Evolutionary conservation across 2,797 vertebrate species (phyloP), one percentile per base, ranked within the genome.

Genomic region (Channallabes apus): DNA sequence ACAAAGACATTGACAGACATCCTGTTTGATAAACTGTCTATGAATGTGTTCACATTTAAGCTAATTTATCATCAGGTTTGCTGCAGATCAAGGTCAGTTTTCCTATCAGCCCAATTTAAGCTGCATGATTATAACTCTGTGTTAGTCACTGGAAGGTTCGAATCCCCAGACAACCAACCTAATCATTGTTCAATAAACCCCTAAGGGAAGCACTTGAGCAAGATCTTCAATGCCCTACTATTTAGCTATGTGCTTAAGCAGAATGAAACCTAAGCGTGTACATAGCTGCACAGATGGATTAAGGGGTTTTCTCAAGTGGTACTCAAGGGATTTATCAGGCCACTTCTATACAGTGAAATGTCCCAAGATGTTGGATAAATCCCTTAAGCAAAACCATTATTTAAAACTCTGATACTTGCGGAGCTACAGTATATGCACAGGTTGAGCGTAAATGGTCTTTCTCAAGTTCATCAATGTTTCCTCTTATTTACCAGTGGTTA

Each of bases 231-330:
- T 18, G 35, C 14, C 62, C 58, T 38, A 64, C 24, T 80, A 61
- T 62, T 79, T 62, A 79, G 7, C 59, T 11, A 27, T 6, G 24
- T 64, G 24, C 59, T 80, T 64, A 46, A 15, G 24, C 59, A 80
- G 77, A 80, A 64, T 64, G 7, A 24, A 80, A 20, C 7, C 6
- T 46, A 80, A 46, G 7, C 18, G 35, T 62, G 58, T 38, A 6
- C 18, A 7, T 38, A 38, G 58, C 29, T 38, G 58, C 32, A 61
- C 22, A 64, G 59, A 27, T 64, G 24, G 59, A 80, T 27, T 80
- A 80, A 64, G 14, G 59, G 6, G 27, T 79, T 80, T 61, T 3
- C 77, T 64, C 38, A 79, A 79, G 77, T 64, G 77, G 59, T 64
- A 22, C 58, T 62, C 18, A 61, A 27, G 59, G 32, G 59, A n/a